phyloP scores from a whole-genome alignment of 2,888 invertebrate species.

The Athalia cordata region DNA sequence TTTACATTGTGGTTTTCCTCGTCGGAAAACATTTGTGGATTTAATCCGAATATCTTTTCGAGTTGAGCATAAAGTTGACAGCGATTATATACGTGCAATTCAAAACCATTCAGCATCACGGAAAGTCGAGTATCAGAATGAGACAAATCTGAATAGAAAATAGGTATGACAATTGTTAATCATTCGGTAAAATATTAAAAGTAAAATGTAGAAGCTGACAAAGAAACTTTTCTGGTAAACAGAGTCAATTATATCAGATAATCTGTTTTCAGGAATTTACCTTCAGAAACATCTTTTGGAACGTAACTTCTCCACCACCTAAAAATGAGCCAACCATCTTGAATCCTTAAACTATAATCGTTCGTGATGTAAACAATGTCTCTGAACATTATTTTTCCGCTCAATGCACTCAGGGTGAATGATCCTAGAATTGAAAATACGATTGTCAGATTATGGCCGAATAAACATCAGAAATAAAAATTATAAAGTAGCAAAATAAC shows the following conservation, averaged over 20 bases:
- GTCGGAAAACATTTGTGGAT: constrained; percentile 84
- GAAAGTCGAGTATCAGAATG: constrained; percentile 95
- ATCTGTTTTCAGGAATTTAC: constrained; percentile 73
- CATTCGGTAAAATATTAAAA: constrained; percentile 9
- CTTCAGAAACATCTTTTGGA: constrained; percentile 96
- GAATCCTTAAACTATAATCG: constrained; percentile 93
- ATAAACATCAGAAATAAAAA: background rate
- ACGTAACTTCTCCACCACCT: constrained; percentile 98
- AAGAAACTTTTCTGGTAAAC: too few relatives aligned
- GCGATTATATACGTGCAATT: constrained; percentile 96
- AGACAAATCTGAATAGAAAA: constrained; percentile 85
- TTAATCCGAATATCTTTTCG: constrained; percentile 91
- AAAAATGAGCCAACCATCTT: constrained; percentile 98
- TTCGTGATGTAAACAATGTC: constrained; percentile 95
- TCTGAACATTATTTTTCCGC: constrained; percentile 98
- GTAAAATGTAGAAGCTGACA: background rate
- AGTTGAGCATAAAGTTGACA: constrained; percentile 90
- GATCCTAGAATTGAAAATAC: constrained; percentile 82
- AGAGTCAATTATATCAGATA: too few relatives aligned
- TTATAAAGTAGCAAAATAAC: constrained; percentile 29
- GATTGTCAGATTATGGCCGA: background rate
- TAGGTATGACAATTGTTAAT: background rate
- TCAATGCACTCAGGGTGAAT: constrained; percentile 94
- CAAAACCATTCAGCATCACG: constrained; percentile 94
- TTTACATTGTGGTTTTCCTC: constrained; percentile 73